Evolutionary conservation across 1,140 invertebrate genomes (phyloP).

Genomic region (Pygmarrhopalites habei): DNA sequence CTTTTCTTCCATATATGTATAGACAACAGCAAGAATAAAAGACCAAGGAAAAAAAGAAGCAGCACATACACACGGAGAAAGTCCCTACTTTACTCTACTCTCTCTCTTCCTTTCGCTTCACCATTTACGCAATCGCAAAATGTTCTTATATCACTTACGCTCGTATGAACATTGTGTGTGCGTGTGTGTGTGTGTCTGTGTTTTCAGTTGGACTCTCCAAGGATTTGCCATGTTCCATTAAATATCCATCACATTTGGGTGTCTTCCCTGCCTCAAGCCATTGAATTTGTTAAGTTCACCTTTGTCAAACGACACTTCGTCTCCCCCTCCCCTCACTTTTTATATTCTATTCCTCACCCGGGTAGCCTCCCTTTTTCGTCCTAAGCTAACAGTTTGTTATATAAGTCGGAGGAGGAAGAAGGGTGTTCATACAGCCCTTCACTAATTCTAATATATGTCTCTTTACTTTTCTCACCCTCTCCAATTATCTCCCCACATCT

Average conservation of each 20-base stretch:
- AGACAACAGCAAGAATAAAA: no score
- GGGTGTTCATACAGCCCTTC: background rate
- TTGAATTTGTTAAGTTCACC: slow-evolving; percentile 36
- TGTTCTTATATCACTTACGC: slow-evolving; percentile 31
- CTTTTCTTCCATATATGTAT: slow-evolving; percentile 1
- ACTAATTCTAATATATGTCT: slow-evolving; percentile 3
- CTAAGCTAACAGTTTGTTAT: no score
- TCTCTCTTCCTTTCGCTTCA: background rate
- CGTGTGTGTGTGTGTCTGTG: background rate
- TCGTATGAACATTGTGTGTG: slow-evolving; percentile 22
- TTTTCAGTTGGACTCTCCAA: slow-evolving; percentile 9
- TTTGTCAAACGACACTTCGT: slow-evolving; percentile 33
- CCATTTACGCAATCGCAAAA: slow-evolving; percentile 32
- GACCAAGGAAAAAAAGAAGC: no score
- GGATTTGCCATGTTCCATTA: slow-evolving; percentile 36
- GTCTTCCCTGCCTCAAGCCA: slow-evolving; percentile 28
- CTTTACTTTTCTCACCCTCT: background rate
- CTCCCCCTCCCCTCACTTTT: slow-evolving; percentile 1
- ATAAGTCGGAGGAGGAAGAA: no score
- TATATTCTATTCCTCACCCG: background rate
- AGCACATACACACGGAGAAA: no score
- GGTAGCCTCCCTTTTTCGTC: background rate
- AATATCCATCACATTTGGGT: slow-evolving; percentile 36
- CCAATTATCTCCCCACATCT: background rate
- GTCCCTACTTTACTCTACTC: slow-evolving; percentile 9